A percentile compares a stretch with the other conserved stretches of the same genome.
phyloP scores from a whole-genome alignment of 2,888 invertebrate genomes.

The Magallana nippona region DNA sequence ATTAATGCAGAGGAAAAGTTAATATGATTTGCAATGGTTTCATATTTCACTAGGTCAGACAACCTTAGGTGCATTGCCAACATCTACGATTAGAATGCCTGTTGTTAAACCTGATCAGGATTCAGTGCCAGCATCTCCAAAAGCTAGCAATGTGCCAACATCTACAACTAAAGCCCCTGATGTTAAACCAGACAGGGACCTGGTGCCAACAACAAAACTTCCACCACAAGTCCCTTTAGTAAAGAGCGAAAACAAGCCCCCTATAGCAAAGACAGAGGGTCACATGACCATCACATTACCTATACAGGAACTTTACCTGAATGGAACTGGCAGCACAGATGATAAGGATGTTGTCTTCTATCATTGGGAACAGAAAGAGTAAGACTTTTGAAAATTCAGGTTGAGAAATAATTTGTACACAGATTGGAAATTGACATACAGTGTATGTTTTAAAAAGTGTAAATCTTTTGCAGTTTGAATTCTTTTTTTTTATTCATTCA shows the following conservation, averaged over 20 bases:
- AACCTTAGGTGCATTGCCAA: background rate
- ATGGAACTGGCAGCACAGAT: slow-evolving; percentile 88
- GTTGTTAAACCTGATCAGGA: no score
- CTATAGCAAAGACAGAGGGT: slow-evolving; percentile 82
- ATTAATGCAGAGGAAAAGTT: background rate
- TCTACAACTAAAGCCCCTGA: background rate
- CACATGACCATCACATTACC: slow-evolving; percentile 89
- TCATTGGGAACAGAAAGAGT: slow-evolving; percentile 90
- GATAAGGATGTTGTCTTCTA: slow-evolving; percentile 90
- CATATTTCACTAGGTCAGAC: background rate
- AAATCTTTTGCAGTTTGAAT: no score
- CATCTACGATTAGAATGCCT: background rate
- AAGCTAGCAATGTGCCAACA: background rate
- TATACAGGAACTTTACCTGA: slow-evolving; percentile 88
- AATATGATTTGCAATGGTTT: background rate
- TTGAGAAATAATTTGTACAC: no score
- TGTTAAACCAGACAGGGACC: background rate
- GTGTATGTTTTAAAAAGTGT: background rate
- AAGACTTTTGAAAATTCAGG: slow-evolving; percentile 48
- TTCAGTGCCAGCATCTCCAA: background rate
- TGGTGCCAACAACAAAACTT: background rate
- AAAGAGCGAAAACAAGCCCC: slow-evolving; percentile 68
- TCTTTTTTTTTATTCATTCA: no score
- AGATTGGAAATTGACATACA: no score
- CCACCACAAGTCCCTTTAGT: background rate